phyloP scores from a whole-genome alignment of 2,888 invertebrate genomes.

The Rotaria sp. region DNA sequence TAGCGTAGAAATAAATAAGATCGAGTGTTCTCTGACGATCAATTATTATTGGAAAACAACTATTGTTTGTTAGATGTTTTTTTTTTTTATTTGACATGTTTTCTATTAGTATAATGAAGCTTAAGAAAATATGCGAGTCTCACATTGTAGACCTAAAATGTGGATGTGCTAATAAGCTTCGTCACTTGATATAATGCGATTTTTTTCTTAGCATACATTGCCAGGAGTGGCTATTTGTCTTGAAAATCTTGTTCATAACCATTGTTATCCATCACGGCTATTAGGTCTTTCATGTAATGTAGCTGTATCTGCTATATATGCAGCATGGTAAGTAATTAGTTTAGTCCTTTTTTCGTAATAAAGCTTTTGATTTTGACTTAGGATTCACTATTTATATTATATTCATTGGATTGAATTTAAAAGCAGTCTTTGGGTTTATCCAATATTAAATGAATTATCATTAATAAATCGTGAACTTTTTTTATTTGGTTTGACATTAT shows the following conservation, averaged over 20 bases:
- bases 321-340: constrained; percentile 24
- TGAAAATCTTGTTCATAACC: constrained; percentile 33
- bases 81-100: too few relatives aligned
- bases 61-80: too few relatives aligned
- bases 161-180: too few relatives aligned
- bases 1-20: too few relatives aligned
- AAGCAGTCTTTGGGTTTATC: neutral
- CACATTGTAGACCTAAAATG: too few relatives aligned
- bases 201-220: constrained; percentile 32
- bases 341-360: neutral
- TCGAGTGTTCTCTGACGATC: too few relatives aligned
- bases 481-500: neutral
- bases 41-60: too few relatives aligned
- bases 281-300: constrained; percentile 23
- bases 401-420: neutral
- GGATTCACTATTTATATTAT: neutral
- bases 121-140: too few relatives aligned
- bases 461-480: neutral
- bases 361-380: neutral
- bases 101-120: too few relatives aligned
- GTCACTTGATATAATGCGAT: too few relatives aligned
- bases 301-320: neutral
- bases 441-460: neutral
- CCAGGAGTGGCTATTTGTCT: constrained; percentile 27
- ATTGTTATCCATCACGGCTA: constrained; percentile 31